Percentiles rank a stretch among this genome's conserved stretches.
phyloP scores from a whole-genome alignment of 2,888 invertebrate species.

The Parthenolecanium corni region DNA sequence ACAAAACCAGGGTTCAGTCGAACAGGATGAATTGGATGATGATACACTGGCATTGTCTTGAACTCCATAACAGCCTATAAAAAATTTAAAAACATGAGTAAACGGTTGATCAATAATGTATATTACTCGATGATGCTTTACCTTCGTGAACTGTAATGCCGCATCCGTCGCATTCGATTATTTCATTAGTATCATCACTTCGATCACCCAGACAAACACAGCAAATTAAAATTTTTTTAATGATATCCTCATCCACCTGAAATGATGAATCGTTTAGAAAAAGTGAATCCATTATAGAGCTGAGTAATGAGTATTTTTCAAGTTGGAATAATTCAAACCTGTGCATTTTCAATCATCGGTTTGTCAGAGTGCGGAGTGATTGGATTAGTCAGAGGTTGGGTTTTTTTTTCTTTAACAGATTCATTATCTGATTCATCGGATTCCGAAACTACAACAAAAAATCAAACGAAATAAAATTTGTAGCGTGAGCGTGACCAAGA shows the following conservation, averaged over 20 bases:
- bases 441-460: neutral
- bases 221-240: slow-evolving; percentile 62
- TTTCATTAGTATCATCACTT: slow-evolving; percentile 88
- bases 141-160: slow-evolving; percentile 94
- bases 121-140: too few species aligned
- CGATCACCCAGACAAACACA: slow-evolving; percentile 86
- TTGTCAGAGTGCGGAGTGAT: neutral
- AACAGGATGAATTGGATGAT: slow-evolving; percentile 85
- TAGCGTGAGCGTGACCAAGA: neutral
- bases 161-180: slow-evolving; percentile 94
- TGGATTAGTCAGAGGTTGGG: slow-evolving; percentile 1
- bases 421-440: slow-evolving; percentile 12
- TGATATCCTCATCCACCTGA: slow-evolving; percentile 29
- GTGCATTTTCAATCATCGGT: neutral
- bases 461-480: neutral
- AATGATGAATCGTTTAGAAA: neutral
- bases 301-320: neutral
- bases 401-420: slow-evolving; percentile 10
- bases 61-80: slow-evolving; percentile 78
- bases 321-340: neutral
- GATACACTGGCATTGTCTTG: slow-evolving; percentile 78
- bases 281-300: neutral
- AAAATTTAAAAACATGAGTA: neutral
- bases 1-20: slow-evolving; percentile 99
- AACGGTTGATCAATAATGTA: too few species aligned